A percentile compares a stretch with the other conserved stretches of the same genome.
Evolutionary conservation across 92 coral and sea anemone genomes (phyloP).

Genomic region (Heliopora coerulea): DNA sequence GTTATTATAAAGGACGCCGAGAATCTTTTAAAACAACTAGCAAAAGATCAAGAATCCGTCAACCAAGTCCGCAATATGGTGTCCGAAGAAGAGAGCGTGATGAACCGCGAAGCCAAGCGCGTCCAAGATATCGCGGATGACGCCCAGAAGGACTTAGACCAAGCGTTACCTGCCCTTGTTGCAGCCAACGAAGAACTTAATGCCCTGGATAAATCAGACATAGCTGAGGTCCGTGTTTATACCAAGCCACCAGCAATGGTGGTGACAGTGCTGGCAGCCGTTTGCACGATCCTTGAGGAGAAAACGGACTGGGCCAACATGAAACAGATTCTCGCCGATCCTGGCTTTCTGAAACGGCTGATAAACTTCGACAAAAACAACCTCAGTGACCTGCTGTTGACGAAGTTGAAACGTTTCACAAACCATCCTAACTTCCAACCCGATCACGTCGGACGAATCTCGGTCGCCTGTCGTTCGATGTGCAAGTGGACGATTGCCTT

Average conservation of each 20-base stretch:
- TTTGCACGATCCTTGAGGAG: slow-evolving; percentile 85
- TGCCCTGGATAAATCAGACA: slow-evolving; percentile 90
- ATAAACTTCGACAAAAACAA: slow-evolving; percentile 80
- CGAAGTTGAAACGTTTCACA: slow-evolving; percentile 56
- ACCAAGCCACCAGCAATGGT: slow-evolving; percentile 98
- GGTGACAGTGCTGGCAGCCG: slow-evolving; percentile 93
- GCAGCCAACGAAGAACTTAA: slow-evolving; percentile 79
- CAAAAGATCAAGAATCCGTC: slow-evolving; percentile 92
- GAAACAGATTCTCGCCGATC: slow-evolving; percentile 80
- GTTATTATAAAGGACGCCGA: slow-evolving; percentile 69
- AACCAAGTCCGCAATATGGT: slow-evolving; percentile 92
- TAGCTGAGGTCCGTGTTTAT: slow-evolving; percentile 97
- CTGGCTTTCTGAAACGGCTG: slow-evolving; percentile 82
- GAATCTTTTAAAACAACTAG: slow-evolving; percentile 85
- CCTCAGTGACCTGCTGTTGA: slow-evolving; percentile 73
- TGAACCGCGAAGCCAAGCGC: slow-evolving; percentile 85
- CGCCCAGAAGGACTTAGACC: slow-evolving; percentile 89
- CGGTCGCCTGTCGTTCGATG: slow-evolving; percentile 95
- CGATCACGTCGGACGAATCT: slow-evolving; percentile 89
- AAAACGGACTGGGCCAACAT: slow-evolving; percentile 96
- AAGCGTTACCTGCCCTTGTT: slow-evolving; percentile 79
- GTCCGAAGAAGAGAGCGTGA: slow-evolving; percentile 82
- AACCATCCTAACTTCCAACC: slow-evolving; percentile 92
- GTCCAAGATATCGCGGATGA: slow-evolving; percentile 89
- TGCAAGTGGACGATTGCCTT: slow-evolving; percentile 96